phyloP scores from a whole-genome alignment of 2,888 invertebrate genomes.

The Diabrotica balteata region DNA sequence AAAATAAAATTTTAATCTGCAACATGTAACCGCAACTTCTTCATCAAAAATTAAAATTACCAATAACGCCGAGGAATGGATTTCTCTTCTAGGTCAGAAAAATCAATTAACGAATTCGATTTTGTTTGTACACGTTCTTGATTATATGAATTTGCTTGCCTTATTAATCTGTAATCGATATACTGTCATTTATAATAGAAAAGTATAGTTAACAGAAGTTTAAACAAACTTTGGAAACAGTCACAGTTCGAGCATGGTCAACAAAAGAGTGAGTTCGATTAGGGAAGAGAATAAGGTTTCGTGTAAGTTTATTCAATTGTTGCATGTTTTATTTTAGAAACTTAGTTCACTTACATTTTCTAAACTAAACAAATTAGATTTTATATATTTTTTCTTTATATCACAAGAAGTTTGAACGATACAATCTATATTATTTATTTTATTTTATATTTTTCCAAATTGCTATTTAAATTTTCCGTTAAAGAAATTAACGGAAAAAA shows the following conservation, averaged over 20 bases:
- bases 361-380: too few relatives aligned
- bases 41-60: constrained; percentile 4
- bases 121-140: constrained; percentile 20
- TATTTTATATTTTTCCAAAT: too few relatives aligned
- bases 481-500: too few relatives aligned
- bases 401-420: too few relatives aligned
- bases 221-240: constrained; percentile 1
- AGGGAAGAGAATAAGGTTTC: background rate
- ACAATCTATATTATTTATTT: too few relatives aligned
- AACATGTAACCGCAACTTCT: background rate
- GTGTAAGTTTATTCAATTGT: constrained; percentile 9
- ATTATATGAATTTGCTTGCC: constrained; percentile 20
- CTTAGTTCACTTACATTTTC: too few relatives aligned
- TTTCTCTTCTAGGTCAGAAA: constrained; percentile 18
- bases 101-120: constrained; percentile 28
- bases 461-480: too few relatives aligned
- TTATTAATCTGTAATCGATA: constrained; percentile 23
- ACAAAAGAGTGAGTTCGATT: constrained; percentile 1
- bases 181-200: constrained; percentile 5
- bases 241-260: constrained; percentile 6
- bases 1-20: background rate
- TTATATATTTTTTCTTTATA: too few relatives aligned
- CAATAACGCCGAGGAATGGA: constrained; percentile 6
- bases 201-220: constrained; percentile 6
- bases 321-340: too few relatives aligned